Conservation (phyloP, 1,140 invertebrate species). For the Bombus waltoni region DNA sequence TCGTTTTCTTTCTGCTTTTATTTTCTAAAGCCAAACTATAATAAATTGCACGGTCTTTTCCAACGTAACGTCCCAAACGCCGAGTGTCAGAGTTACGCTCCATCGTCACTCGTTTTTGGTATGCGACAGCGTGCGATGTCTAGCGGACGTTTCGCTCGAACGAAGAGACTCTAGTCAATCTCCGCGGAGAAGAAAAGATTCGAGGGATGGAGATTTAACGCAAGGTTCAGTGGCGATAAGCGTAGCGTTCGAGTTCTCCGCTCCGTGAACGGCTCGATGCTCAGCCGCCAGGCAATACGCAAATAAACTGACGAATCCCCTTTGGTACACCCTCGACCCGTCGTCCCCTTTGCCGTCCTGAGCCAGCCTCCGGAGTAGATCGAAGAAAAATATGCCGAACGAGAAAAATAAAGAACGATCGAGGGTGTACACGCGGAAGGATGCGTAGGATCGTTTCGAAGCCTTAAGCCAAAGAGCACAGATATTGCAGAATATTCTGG, state of each 20-base stretch:
- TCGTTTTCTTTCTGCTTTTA: not conserved
- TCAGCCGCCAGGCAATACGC: constrained; percentile 81
- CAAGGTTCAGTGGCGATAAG: constrained; percentile 59
- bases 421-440: not conserved
- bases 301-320: constrained; percentile 75
- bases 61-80: no score
- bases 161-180: no score
- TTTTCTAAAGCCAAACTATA: not conserved
- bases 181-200: not conserved
- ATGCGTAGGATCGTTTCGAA: not conserved
- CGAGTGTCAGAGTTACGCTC: no score
- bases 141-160: no score
- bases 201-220: constrained; percentile 3
- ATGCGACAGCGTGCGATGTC: no score
- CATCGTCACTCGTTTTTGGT: no score
- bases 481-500: not conserved
- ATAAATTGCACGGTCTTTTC: not conserved
- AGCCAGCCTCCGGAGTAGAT: constrained; percentile 66
- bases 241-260: constrained; percentile 59
- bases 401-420: constrained; percentile 52
- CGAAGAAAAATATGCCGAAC: constrained; percentile 77
- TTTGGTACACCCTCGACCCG: constrained; percentile 16
- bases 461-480: not conserved
- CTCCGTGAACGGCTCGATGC: constrained; percentile 73
- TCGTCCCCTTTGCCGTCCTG: constrained; percentile 20